phyloP scores from a whole-genome alignment of 1,140 invertebrate genomes.

The Campodea augens region DNA sequence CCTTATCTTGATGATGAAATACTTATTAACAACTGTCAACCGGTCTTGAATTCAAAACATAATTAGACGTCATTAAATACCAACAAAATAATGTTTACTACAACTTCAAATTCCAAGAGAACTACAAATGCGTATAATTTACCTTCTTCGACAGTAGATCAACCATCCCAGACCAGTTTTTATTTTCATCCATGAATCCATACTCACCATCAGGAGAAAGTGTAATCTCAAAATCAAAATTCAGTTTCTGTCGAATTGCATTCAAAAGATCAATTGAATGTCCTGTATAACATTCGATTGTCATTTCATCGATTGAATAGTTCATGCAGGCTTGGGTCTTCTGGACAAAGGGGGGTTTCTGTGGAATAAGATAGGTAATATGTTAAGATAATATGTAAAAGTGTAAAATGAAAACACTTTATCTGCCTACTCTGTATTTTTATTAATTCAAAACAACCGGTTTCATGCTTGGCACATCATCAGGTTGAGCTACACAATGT shows the following conservation, averaged over 20 bases:
- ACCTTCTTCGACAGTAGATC: slow-evolving; percentile 67
- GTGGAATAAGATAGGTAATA: slow-evolving; percentile 35
- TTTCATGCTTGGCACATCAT: no score
- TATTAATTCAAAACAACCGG: no score
- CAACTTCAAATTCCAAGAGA: no score
- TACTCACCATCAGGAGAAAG: slow-evolving; percentile 56
- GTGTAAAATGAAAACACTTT: no score
- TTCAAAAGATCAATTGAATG: slow-evolving; percentile 87
- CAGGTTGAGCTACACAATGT: no score
- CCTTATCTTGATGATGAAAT: no score
- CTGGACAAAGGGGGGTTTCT: slow-evolving; percentile 26
- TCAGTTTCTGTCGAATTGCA: slow-evolving; percentile 55
- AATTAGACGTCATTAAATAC: slow-evolving; percentile 32
- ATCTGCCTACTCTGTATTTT: no score
- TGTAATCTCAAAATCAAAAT: slow-evolving; percentile 76
- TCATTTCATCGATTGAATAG: slow-evolving; percentile 29
- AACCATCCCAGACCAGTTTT: slow-evolving; percentile 83
- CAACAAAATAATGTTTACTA: not conserved
- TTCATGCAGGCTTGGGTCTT: no score
- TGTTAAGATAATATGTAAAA: no score
- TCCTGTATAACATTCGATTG: slow-evolving; percentile 44
- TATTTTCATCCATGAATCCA: slow-evolving; percentile 65
- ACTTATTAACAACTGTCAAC: no score
- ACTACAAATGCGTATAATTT: not conserved
- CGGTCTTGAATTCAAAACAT: no score